Base-by-base conservation (phyloP, 2,888 invertebrate species). In the Andrena dorsata region DNA sequence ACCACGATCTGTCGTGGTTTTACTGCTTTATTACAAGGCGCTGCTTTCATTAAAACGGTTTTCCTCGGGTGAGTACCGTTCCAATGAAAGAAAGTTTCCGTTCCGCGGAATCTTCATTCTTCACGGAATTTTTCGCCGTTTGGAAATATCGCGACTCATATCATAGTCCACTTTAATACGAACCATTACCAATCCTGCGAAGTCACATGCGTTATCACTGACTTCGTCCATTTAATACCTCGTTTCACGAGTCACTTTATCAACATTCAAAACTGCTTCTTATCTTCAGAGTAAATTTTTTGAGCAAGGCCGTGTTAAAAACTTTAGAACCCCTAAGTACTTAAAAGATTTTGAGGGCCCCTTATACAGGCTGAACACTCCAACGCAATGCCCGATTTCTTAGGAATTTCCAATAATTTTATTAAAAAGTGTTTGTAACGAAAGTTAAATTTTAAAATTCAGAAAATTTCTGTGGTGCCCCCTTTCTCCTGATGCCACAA, bases 21-120 rank as follows among this genome's bases (percentile, higher is more conserved):
- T 71, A 51, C 65, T 58, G 60, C 26, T 82, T 71, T 75, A 80
- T 82, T 64, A 47, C 26, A 8, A 20, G 26, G 35, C 58, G 75
- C 35, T 66, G 75, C 70, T 82, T 82, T 82, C 75, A 80, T 80
- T 82, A 75, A 75, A 82, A 82, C 80, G 81, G 82, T 80, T 82
- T 80, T 71, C 80, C 75, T 65, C 56, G 53, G 28, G 65, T 51
- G 58, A 58, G 70, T 75, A 80, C 82, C 74, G 80, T 82, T 80
- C 75, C 70, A 41, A 80, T 68, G 75, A 63, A 82, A 70, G 82
- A 82, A 82, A 82, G 81, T 82, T 65, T 70, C 79, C 73, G 69
- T 81, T 80, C 60, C 1, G 26, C 41, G 32, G 23, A 41, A 64
- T 80, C 35, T 32, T 20, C 13, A 13, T 28, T 51, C 20, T 26